Base-by-base conservation (phyloP, 1,140 invertebrate species). In the Helicoverpa armigera region DNA sequence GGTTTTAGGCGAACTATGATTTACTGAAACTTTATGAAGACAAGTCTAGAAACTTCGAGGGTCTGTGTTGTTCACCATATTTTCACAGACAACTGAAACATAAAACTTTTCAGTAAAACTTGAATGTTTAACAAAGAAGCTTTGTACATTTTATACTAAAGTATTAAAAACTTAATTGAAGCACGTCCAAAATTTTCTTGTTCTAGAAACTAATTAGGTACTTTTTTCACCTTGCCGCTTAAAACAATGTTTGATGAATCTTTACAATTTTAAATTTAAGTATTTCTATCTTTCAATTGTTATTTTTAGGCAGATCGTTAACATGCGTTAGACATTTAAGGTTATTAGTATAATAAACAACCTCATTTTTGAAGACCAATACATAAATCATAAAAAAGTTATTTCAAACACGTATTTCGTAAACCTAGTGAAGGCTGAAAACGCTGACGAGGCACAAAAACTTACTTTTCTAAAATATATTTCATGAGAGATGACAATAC, bases 1-100 rank as follows among this genome's bases (percentile, higher is more conserved):
- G 14, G 43, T 65, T 65, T 16, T 16, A 65, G 63, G 63, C 63
- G 14, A 5, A 11, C 14, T 48, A 63, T 7, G 11, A 63, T 43
- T 63, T 63, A 61, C 9, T n/a, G 12, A 35, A 63, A 63, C 10
- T 60, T 63, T 63, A n/a, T n/a, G 12, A 35, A 63, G 29, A 63
- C 14, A 43, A 63, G 29, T 63, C 61, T 63, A n/a, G 16, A 35
- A 63, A 43, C 10, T 63, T 63, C 1, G 13, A 12, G 5, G 61
- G 2, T n/a, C 16, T 63, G 3, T 9, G 31, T 35, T 43, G 12
- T 63, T 35, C 12, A 13, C 9, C 60, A 35, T 10, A 31, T 31
- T 29, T 13, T 29, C 2, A 35, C 3, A 5, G 7, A 65, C 29
- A 43, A 31, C 13, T 54, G 53, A 16, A 65, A 65, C 14, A 43